Base-by-base conservation (phyloP, 2,797 vertebrate genomes). In the Acestrorhynchus altus region DNA sequence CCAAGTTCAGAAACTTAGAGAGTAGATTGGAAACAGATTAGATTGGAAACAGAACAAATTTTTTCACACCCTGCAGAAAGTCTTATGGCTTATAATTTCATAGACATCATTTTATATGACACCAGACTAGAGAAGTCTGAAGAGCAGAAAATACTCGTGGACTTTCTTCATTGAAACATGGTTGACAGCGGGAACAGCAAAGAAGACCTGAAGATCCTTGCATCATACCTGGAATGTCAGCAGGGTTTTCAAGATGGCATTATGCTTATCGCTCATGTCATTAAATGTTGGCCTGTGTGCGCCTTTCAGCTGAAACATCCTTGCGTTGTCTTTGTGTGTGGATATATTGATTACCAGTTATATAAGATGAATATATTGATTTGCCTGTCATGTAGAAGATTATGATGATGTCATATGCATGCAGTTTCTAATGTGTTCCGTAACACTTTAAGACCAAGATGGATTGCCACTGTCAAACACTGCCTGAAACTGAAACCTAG, bases 141-240 rank as follows among this genome's bases (percentile, higher is more conserved):
- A 80, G 59, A 61, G 39, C 18, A 59, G 42, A 26, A 4, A 28
- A 40, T n/a, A 12, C 2, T 39, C 52, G 64, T 56, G 61, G 68
- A 72, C 67, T 66, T 70, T 15, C 18, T 52, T 65, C 7, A 46
- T 28, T 74, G 46, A 82, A 77, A 77, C 65, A 60, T 56, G 8
- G 71, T 67, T 35, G 61, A 70, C 83, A 84, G 77, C 70, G 79
- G 74, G 52, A 61, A 78, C 52, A 78, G 63, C 72, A 63, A 49
- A 64, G 54, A 80, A 59, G 22, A 72, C 56, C 66, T 26, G 8
- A 72, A 49, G 51, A 77, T 77, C 70, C 28, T 22, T 35, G 18
- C 56, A 15, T 80, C 8, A 63, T 42, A 72, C 81, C 60, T 80
- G 79, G 35, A 57, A 73, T 31, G 24, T 47, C 47, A 78, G 81